These are phyloP conservation scores for Paelopatides confundens DNA, from an alignment of 53 echinoderm and acorn worm species.

Conservation along the genomic window DNA sequence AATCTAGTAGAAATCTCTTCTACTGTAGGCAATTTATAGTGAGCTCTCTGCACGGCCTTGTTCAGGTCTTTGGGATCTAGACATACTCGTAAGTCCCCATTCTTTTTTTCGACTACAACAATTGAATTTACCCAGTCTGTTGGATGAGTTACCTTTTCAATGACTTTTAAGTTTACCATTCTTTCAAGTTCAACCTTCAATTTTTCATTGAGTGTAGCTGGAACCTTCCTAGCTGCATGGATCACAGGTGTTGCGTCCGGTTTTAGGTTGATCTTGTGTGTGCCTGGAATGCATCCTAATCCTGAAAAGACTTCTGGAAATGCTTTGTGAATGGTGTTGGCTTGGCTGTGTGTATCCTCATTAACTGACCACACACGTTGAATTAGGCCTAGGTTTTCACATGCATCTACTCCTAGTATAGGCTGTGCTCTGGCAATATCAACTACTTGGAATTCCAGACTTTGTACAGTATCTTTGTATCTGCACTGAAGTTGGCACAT, in stretches of 20 bases:
- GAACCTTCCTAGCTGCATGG: constrained; percentile 40
- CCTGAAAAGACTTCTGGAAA: not conserved
- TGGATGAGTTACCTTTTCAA: constrained; percentile 39
- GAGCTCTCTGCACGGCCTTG: no score
- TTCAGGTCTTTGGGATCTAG: no score
- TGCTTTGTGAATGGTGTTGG: no score
- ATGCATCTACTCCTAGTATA: constrained; percentile 34
- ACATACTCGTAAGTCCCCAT: constrained; percentile 31
- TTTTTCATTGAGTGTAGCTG: not conserved
- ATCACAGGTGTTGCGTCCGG: constrained; percentile 26
- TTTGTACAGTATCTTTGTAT: not conserved
- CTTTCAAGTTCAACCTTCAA: constrained; percentile 36
- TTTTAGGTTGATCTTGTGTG: constrained; percentile 50
- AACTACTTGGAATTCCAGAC: not conserved
- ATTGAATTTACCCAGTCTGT: constrained; percentile 55
- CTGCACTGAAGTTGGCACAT: not conserved
- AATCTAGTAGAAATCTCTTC: no score
- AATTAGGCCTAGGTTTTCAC: constrained; percentile 11
- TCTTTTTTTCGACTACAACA: constrained; percentile 3
- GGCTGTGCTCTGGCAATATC: constrained; percentile 1
- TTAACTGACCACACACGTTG: not conserved
- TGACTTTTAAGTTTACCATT: constrained; percentile 17
- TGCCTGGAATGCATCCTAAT: constrained; percentile 32
- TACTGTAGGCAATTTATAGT: no score
- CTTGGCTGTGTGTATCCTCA: not conserved